Percentiles rank a stretch among this genome's conserved stretches.
Evolutionary conservation across 2,888 invertebrate genomes (phyloP).

Genomic region (Melinaea marsaeus): DNA sequence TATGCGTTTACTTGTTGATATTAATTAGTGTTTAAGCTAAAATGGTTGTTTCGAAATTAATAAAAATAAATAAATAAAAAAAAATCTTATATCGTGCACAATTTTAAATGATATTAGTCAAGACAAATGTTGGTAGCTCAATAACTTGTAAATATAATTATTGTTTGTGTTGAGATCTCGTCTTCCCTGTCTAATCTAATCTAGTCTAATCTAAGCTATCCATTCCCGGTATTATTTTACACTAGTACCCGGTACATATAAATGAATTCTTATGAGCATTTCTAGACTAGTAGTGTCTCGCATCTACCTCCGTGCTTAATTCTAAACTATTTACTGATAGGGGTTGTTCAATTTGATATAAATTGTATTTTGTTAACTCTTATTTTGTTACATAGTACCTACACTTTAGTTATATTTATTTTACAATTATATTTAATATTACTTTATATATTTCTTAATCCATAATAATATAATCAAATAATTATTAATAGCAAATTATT

Average conservation of each 20-base stretch:
- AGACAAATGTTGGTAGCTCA: conserved; percentile 31
- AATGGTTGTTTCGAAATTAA: conserved; percentile 45
- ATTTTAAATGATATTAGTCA: neutral
- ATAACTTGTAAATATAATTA: conserved; percentile 17
- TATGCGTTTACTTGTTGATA: conserved; percentile 33
- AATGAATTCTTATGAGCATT: neutral
- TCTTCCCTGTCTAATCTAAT: conserved; percentile 40
- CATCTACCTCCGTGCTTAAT: conserved; percentile 60
- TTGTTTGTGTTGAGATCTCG: conserved; percentile 26
- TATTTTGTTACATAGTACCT: no score
- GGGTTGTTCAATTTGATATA: no score
- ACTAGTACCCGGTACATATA: no score
- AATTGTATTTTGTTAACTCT: no score
- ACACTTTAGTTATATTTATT: no score
- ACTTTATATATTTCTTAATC: no score
- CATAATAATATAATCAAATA: no score
- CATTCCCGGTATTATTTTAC: no score
- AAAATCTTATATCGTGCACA: conserved; percentile 8
- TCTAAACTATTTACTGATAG: conserved; percentile 34
- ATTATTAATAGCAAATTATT: no score
- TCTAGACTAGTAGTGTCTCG: conserved; percentile 1
- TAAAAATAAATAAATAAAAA: conserved; percentile 36
- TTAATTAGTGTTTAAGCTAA: conserved; percentile 30
- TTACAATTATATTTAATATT: no score
- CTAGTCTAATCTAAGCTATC: no score